phyloP scores from a whole-genome alignment of 2,888 invertebrate genomes.

The Kuschelorhynchus macadamiae region DNA sequence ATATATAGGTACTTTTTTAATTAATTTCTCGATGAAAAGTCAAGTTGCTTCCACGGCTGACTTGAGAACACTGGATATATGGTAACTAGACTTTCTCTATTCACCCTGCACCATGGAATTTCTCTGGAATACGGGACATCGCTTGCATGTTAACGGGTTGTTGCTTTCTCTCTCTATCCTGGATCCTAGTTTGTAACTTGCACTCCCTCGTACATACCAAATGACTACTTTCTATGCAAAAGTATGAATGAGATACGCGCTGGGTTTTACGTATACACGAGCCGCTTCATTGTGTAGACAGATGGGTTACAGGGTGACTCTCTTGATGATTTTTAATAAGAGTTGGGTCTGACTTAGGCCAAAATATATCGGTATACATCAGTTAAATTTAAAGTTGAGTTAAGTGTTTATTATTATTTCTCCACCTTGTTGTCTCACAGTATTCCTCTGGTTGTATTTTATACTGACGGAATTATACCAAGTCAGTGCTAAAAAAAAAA shows the following conservation, averaged over 20 bases:
- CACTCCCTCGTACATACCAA: slow-evolving; percentile 66
- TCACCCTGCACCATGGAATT: slow-evolving; percentile 67
- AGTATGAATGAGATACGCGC: slow-evolving; percentile 74
- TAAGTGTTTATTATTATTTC: too few species aligned
- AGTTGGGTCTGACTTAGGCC: slow-evolving; percentile 18
- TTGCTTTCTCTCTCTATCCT: slow-evolving; percentile 63
- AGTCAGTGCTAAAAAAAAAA: too few species aligned
- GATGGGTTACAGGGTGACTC: slow-evolving; percentile 29
- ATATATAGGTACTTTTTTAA: background rate
- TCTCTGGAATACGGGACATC: slow-evolving; percentile 69
- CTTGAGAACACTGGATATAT: slow-evolving; percentile 71
- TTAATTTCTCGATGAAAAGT: slow-evolving; percentile 44
- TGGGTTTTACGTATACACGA: slow-evolving; percentile 66
- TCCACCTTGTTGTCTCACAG: too few species aligned
- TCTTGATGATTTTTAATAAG: slow-evolving; percentile 23
- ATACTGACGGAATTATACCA: too few species aligned
- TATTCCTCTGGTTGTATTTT: too few species aligned
- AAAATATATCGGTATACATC: background rate
- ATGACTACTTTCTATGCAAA: slow-evolving; percentile 75
- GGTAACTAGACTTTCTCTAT: slow-evolving; percentile 68
- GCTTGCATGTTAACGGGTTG: slow-evolving; percentile 70
- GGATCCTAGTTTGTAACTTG: slow-evolving; percentile 35
- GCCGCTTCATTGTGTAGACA: slow-evolving; percentile 57
- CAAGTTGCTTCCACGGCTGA: slow-evolving; percentile 66
- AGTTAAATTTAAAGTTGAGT: too few species aligned